phyloP scores from a whole-genome alignment of 2,113 vertebrate species.

The Cryptotis parvus region DNA sequence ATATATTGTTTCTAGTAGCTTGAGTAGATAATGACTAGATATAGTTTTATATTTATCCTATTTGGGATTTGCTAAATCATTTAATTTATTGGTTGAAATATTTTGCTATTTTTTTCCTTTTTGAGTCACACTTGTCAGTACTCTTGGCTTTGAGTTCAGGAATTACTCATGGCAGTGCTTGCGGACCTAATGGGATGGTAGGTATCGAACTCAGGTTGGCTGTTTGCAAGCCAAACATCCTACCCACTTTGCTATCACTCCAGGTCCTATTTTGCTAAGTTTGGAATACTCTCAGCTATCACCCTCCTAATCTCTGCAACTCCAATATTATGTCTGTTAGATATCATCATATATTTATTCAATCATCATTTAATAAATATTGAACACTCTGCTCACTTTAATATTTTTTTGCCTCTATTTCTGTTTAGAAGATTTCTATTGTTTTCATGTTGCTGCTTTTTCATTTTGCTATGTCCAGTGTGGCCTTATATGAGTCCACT shows the following conservation, averaged over 20 bases:
- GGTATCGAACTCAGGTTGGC: too few species aligned
- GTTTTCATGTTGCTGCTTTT: neutral
- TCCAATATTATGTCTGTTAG: neutral
- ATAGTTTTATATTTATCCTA: neutral
- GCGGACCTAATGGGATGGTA: too few species aligned
- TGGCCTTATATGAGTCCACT: neutral
- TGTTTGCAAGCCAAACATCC: too few species aligned
- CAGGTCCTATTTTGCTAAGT: slow-evolving; percentile 17
- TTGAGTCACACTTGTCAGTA: too few species aligned
- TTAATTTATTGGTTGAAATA: neutral
- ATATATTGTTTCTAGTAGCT: neutral
- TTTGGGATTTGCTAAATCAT: neutral
- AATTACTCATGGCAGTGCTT: too few species aligned
- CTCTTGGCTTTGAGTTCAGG: too few species aligned
- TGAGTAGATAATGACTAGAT: neutral
- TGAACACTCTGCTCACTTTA: neutral
- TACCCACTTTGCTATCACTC: too few species aligned
- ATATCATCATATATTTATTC: neutral
- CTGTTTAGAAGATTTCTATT: neutral
- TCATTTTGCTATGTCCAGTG: neutral
- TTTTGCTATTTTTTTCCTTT: too few species aligned
- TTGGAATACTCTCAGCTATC: slow-evolving; percentile 22
- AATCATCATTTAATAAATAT: neutral
- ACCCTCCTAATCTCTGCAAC: neutral
- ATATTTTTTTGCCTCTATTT: neutral